Base-by-base conservation (phyloP, 2,888 invertebrate genomes). In the Octodonta nipae region DNA sequence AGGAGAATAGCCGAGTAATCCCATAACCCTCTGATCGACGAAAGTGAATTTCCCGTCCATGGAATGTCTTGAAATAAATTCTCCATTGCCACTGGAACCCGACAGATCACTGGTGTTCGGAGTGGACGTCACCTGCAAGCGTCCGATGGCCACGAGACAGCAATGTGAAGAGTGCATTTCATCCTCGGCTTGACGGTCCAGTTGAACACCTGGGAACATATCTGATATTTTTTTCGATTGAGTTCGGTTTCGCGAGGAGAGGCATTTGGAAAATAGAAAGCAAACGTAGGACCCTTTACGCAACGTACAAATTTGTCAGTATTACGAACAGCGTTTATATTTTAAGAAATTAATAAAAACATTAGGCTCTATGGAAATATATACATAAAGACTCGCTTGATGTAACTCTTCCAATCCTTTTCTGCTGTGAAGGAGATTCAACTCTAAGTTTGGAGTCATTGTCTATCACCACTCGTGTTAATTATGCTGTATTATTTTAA, bases 21-120 rank as follows among this genome's bases (percentile, higher is more conserved):
- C 79, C 45, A 87, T 78, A 30, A 93, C 92, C 51, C 93, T 79
- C 63, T 95, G 95, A 66, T 98, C 98, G 33, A 96, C 92, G 66
- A 99, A 98, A 32, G 95, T 92, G 64, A 96, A 93, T 58, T 93
- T 95, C 11, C 96, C 96, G 59, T 98, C 96, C 54, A 84, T 80
- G 28, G 87, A 82, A 67, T 98, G 93, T 25, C 98, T 78, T 28
- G 96, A 91, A 50, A 96, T 91, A 61, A 98, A 98, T 69, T 99
- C 96, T 46, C 76, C 67, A 54, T 83, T 82, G 55, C 77, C 79
- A 54, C 82, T 87, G 35, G 85, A 78, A 46, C 86, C 86, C 43
- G 83, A 71, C 59, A 89, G 70, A 60, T 98, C 95, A 40, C 81
- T 77, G 38, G 85, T 83, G 63, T 85, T 88, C 8, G 96, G 93